A percentile compares a stretch with the other conserved stretches of the same genome.
These are phyloP conservation scores for Brachionus asplanchnoidis DNA, from an alignment of 1,140 invertebrate genomes.

Conservation along the genomic window DNA sequence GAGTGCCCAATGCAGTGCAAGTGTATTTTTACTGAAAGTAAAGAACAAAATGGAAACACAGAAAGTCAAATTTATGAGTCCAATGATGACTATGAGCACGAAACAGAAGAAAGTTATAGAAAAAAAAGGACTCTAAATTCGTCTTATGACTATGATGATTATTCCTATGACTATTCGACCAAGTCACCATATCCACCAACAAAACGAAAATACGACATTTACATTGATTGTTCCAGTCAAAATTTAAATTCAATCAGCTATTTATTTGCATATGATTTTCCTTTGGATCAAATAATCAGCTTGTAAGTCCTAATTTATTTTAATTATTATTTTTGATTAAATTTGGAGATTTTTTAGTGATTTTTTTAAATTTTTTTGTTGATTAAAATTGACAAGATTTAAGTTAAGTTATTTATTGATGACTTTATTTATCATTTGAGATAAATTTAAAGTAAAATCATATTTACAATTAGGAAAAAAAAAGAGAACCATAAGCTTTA, in stretches of 20 bases:
- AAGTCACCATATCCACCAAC: neutral
- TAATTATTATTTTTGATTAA: too few species aligned
- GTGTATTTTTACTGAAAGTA: neutral
- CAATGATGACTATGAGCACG: neutral
- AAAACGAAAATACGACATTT: neutral
- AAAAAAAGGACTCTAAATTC: neutral
- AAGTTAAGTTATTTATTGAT: too few species aligned
- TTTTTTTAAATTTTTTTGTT: too few species aligned
- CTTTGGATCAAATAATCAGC: slow-evolving; percentile 20
- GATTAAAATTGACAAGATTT: too few species aligned
- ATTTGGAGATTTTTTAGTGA: too few species aligned
- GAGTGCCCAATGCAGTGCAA: slow-evolving; percentile 16
- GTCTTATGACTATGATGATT: neutral
- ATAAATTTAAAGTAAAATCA: too few species aligned
- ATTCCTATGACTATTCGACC: neutral
- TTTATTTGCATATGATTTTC: slow-evolving; percentile 23
- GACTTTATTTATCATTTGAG: too few species aligned
- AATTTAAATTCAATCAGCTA: slow-evolving; percentile 30
- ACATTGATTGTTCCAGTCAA: slow-evolving; percentile 31
- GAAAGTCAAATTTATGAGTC: neutral
- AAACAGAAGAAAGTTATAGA: neutral
- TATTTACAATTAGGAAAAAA: too few species aligned
- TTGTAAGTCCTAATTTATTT: neutral
- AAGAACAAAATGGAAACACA: neutral
- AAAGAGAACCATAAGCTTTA: too few species aligned